Percentiles rank a stretch among this genome's conserved stretches.
phyloP scores from a whole-genome alignment of 2,888 invertebrate species.

The Sarcophaga rosellei region DNA sequence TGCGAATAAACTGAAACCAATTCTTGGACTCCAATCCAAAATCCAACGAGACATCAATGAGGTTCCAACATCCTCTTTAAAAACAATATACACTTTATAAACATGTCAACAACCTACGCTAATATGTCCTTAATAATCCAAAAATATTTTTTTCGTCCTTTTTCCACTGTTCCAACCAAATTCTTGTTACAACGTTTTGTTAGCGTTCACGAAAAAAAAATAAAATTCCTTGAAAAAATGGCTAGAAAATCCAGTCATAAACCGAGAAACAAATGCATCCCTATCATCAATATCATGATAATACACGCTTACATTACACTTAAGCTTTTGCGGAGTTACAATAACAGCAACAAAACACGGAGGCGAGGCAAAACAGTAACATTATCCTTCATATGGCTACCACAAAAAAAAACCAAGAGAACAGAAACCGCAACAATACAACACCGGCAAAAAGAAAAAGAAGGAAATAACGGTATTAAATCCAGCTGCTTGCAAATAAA shows the following conservation, averaged over 20 bases:
- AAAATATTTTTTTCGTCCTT: background rate
- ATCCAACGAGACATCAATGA: too few relatives aligned
- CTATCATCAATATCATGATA: conserved; percentile 44
- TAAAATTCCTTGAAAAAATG: background rate
- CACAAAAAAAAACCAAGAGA: background rate
- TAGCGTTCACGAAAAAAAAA: background rate
- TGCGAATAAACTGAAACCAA: too few relatives aligned
- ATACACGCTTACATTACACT: background rate
- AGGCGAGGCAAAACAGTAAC: background rate
- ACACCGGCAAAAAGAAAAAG: too few relatives aligned
- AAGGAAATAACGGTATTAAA: conserved; percentile 23
- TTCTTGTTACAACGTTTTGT: conserved; percentile 6
- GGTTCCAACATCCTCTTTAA: too few relatives aligned
- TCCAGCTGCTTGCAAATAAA: conserved; percentile 17
- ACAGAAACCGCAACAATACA: conserved; percentile 27
- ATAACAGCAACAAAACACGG: background rate
- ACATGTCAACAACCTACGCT: too few relatives aligned
- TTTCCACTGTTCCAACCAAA: background rate
- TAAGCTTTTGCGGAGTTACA: background rate
- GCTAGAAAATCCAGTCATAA: conserved; percentile 38
- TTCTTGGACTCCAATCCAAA: too few relatives aligned
- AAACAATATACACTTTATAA: too few relatives aligned
- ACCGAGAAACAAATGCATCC: conserved; percentile 54
- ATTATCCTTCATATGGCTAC: conserved; percentile 12
- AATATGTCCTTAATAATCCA: too few relatives aligned